Percentiles rank a stretch among this genome's conserved stretches.
These are phyloP conservation scores for Pyrocephalus nanus DNA, from an alignment of 2,797 vertebrate species.

Conservation along the genomic window DNA sequence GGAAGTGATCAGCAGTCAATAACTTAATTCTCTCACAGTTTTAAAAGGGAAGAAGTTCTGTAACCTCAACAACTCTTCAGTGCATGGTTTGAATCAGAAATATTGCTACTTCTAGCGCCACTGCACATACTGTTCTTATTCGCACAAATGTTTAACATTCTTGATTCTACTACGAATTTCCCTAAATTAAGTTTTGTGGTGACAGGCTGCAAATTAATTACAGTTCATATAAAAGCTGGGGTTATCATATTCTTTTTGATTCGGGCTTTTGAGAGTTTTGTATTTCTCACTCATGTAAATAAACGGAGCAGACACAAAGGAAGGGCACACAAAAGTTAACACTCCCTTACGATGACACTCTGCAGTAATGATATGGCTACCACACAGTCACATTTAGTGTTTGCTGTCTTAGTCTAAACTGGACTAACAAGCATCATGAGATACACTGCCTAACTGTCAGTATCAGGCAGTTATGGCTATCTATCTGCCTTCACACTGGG, in stretches of 20 bases:
- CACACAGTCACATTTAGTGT: background rate
- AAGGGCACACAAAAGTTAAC: background rate
- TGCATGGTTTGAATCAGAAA: slow-evolving; percentile 57
- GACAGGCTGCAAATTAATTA: slow-evolving; percentile 46
- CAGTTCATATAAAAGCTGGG: background rate
- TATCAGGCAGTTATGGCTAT: background rate
- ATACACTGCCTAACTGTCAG: background rate
- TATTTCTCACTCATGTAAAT: background rate
- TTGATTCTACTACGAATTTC: slow-evolving; percentile 52
- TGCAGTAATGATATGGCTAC: background rate
- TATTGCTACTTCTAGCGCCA: slow-evolving; percentile 21
- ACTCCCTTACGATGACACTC: background rate
- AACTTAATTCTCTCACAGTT: slow-evolving; percentile 41
- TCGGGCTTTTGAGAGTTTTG: background rate
- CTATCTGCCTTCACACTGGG: background rate
- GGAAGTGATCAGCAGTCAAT: slow-evolving; percentile 52
- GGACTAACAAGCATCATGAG: background rate
- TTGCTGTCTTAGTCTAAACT: background rate
- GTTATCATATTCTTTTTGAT: background rate
- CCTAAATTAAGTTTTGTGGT: slow-evolving; percentile 40
- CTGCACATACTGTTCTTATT: slow-evolving; percentile 62
- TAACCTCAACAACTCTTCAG: slow-evolving; percentile 37
- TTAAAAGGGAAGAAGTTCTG: slow-evolving; percentile 36
- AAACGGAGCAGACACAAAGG: background rate
- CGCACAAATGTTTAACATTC: slow-evolving; percentile 48